Conservation (phyloP, 2,888 invertebrate species). For the Steinernema hermaphroditum region DNA sequence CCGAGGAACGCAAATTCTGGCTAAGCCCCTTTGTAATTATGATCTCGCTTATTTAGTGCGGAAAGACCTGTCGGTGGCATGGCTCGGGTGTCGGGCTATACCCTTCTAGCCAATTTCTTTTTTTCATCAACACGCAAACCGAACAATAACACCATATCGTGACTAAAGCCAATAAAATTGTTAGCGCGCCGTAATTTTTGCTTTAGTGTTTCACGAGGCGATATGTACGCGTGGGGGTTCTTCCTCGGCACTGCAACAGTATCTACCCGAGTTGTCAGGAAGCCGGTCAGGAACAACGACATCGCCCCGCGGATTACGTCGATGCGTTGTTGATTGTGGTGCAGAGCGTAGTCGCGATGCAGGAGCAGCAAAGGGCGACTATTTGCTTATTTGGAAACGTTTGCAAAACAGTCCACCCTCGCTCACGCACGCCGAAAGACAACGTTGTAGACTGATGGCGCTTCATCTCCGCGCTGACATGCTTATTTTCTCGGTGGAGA, state of each 20-base stretch:
- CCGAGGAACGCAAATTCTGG: not conserved
- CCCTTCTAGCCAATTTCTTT: not conserved
- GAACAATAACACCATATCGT: constrained; percentile 24
- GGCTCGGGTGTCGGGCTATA: not conserved
- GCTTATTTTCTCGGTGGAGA: constrained; percentile 7
- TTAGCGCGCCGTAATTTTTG: not conserved
- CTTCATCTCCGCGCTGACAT: constrained; percentile 15
- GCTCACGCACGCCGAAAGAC: not conserved
- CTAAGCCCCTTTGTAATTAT: constrained; percentile 9
- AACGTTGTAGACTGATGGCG: not conserved
- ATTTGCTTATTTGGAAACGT: no score
- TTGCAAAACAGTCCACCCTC: not conserved
- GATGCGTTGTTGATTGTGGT: no score
- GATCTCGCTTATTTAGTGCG: not conserved
- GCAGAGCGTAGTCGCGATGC: no score
- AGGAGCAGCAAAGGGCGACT: no score
- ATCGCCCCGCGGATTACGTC: not conserved
- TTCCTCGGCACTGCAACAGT: not conserved
- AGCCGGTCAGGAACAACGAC: not conserved
- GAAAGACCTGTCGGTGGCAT: not conserved
- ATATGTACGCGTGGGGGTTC: not conserved
- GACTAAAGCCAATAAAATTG: constrained; percentile 13
- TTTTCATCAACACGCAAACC: not conserved
- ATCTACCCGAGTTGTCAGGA: not conserved
- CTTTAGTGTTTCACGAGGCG: not conserved